phyloP scores from a whole-genome alignment of 2,113 vertebrate genomes.

The Spizaetus ornatus region DNA sequence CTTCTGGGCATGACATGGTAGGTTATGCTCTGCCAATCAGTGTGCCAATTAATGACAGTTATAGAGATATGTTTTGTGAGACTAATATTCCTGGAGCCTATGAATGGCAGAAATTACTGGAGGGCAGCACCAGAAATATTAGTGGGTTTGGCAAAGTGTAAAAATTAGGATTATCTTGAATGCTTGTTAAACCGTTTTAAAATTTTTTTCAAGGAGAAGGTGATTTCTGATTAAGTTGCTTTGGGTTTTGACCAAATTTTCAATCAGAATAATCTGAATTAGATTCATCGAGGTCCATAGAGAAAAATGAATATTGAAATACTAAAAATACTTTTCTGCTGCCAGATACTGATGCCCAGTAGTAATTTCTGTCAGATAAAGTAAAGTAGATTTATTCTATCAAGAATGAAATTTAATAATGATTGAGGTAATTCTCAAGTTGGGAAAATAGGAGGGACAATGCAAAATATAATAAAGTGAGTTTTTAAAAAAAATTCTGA shows the following conservation, averaged over 20 bases:
- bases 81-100: neutral
- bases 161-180: neutral
- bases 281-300: neutral
- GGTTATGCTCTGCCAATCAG: neutral
- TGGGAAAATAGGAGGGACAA: neutral
- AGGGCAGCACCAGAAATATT: neutral
- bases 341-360: neutral
- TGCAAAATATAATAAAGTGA: neutral
- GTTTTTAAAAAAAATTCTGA: neutral
- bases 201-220: neutral
- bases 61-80: neutral
- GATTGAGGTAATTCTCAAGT: neutral
- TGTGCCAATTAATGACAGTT: neutral
- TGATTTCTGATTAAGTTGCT: neutral
- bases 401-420: neutral
- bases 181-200: neutral
- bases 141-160: neutral
- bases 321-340: neutral
- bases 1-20: neutral
- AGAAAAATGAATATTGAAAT: neutral
- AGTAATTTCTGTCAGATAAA: neutral
- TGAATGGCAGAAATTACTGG: neutral
- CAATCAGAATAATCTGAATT: neutral
- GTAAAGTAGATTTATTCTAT: neutral
- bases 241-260: neutral